Conservation (phyloP, 2,888 invertebrate species). For the Atherix ibis region DNA sequence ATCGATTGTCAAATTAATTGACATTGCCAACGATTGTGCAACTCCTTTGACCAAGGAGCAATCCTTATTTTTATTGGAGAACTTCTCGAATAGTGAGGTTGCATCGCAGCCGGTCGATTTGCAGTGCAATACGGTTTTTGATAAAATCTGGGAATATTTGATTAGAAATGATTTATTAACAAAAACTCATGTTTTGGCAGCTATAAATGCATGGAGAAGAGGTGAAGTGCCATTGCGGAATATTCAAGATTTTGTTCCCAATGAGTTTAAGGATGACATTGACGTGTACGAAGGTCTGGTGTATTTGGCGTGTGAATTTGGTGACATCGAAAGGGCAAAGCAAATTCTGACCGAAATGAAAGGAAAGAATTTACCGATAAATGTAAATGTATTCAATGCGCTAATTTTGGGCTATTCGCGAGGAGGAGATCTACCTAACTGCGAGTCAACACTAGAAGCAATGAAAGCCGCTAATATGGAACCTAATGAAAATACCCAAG, state of each 20-base stretch:
- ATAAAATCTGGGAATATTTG: constrained; percentile 39
- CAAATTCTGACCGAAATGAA: constrained; percentile 45
- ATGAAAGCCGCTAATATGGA: constrained; percentile 41
- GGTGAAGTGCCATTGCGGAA: constrained; percentile 36
- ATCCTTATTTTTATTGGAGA: too few species aligned
- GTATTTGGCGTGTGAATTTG: constrained; percentile 38
- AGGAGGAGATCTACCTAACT: constrained; percentile 30
- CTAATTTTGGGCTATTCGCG: constrained; percentile 40
- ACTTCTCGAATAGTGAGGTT: too few species aligned
- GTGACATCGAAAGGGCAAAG: constrained; percentile 40
- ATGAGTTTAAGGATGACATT: constrained; percentile 31
- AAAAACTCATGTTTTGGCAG: constrained; percentile 34
- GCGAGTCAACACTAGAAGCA: constrained; percentile 37
- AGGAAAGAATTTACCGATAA: constrained; percentile 34
- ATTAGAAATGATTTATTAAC: constrained; percentile 20
- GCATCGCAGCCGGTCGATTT: too few species aligned
- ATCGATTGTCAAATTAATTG: too few species aligned
- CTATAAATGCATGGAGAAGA: constrained; percentile 41
- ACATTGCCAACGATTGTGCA: too few species aligned
- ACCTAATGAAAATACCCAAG: constrained; percentile 35
- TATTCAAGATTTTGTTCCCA: constrained; percentile 13
- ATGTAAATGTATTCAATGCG: constrained; percentile 42
- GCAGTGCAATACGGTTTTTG: too few species aligned
- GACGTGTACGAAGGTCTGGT: constrained; percentile 42
- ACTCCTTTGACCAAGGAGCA: too few species aligned